Conservation (phyloP, 2,797 vertebrate genomes). For the Phoebastria nigripes region DNA sequence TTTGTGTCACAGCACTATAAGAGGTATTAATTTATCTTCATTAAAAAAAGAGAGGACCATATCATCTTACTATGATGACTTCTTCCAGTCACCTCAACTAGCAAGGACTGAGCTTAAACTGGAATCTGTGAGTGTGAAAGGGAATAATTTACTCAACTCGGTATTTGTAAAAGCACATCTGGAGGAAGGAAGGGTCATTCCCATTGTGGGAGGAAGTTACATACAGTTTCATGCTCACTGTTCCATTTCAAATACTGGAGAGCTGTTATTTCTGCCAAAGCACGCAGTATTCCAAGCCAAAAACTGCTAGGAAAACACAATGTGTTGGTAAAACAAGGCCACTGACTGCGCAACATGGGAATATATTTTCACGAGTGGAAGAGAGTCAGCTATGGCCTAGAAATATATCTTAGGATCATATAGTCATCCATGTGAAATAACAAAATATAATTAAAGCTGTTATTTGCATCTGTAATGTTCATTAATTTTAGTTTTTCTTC, state of each 20-base stretch:
- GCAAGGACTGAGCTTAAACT: not conserved
- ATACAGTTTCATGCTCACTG: not conserved
- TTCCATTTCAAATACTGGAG: not conserved
- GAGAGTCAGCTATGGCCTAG: not conserved
- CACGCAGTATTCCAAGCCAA: not conserved
- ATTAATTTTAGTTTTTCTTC: not conserved
- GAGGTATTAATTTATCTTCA: not conserved
- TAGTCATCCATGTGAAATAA: not conserved
- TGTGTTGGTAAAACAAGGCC: not conserved
- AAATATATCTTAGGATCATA: not conserved
- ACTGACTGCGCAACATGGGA: not conserved
- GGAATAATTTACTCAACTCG: not conserved
- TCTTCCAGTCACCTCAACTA: not conserved
- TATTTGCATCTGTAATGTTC: not conserved
- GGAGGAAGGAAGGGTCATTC: slow-evolving; percentile 5
- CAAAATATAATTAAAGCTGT: not conserved
- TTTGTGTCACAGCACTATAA: not conserved
- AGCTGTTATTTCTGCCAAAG: not conserved
- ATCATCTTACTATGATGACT: not conserved
- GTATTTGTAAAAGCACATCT: not conserved
- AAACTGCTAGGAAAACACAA: not conserved
- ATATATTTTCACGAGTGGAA: not conserved
- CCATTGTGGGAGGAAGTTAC: not conserved
- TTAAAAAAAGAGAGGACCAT: not conserved
- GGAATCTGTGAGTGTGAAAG: not conserved